Percentiles rank a stretch among this genome's conserved stretches.
These are phyloP conservation scores for Coronaproctus castanopsis DNA, from an alignment of 2,888 invertebrate genomes.

Conservation along the genomic window DNA sequence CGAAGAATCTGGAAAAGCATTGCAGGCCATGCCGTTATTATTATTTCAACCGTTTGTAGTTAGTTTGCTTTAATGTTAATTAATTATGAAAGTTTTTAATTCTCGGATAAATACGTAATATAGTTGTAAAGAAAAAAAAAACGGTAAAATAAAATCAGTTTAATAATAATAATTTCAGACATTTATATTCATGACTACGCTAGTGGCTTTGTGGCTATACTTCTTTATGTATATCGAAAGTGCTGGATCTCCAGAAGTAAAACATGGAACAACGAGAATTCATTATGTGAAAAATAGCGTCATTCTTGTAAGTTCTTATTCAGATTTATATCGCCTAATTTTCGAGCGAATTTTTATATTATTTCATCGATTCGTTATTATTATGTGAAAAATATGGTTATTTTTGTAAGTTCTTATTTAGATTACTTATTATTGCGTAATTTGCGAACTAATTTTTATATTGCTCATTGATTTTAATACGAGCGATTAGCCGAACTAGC, in stretches of 20 bases:
- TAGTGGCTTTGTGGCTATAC: slow-evolving; percentile 36
- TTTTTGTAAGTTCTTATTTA: no score
- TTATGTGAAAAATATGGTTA: no score
- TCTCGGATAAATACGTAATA: no score
- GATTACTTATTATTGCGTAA: no score
- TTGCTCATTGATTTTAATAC: no score
- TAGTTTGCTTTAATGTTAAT: slow-evolving; percentile 22
- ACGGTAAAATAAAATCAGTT: not conserved
- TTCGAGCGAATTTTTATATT: no score
- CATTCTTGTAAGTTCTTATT: not conserved
- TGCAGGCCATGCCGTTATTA: slow-evolving; percentile 37
- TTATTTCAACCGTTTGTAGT: slow-evolving; percentile 40
- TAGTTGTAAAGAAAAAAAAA: not conserved
- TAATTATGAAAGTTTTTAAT: no score
- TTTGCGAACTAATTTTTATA: no score
- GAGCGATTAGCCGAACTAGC: no score
- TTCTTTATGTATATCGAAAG: slow-evolving; percentile 41
- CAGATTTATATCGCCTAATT: no score
- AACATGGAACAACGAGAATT: slow-evolving; percentile 1
- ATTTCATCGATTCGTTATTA: no score
- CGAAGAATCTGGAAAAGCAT: slow-evolving; percentile 43
- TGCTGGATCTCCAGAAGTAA: slow-evolving; percentile 30
- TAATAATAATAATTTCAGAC: slow-evolving; percentile 27
- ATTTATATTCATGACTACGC: slow-evolving; percentile 32
- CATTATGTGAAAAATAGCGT: not conserved